phyloP scores from a whole-genome alignment of 2,113 vertebrate species.

The Trematomus loennbergii region DNA sequence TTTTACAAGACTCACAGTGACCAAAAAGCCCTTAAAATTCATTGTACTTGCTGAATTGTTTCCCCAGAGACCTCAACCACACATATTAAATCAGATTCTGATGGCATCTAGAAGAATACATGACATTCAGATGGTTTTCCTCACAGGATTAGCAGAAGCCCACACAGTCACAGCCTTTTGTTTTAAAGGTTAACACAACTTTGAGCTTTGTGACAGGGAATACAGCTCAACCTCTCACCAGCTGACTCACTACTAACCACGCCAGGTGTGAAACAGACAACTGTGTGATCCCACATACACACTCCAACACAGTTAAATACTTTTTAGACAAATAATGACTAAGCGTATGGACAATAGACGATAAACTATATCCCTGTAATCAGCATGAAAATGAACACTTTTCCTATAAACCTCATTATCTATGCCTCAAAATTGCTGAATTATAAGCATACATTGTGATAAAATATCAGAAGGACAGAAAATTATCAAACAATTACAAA shows the following conservation, averaged over 20 bases:
- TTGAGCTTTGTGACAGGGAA: conserved; percentile 59
- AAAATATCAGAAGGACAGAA: neutral
- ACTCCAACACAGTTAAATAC: neutral
- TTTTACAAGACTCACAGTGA: conserved; percentile 8
- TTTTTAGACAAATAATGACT: neutral
- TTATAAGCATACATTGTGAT: neutral
- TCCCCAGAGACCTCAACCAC: conserved; percentile 45
- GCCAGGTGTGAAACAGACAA: conserved; percentile 69
- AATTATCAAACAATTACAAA: neutral
- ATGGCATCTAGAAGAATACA: conserved; percentile 56
- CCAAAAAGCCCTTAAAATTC: conserved; percentile 31
- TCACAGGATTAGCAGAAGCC: conserved; percentile 68
- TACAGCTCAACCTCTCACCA: conserved; percentile 52
- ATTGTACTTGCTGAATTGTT: conserved; percentile 52
- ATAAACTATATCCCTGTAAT: neutral
- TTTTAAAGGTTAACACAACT: conserved; percentile 80
- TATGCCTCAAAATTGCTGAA: neutral
- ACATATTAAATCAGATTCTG: conserved; percentile 62
- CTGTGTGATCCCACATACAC: conserved; percentile 39
- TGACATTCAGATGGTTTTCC: conserved; percentile 67
- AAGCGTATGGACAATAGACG: neutral
- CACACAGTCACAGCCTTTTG: conserved; percentile 76
- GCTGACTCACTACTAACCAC: conserved; percentile 71
- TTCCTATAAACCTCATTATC: neutral
- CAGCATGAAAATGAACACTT: neutral